Percentiles rank a stretch among this genome's conserved stretches.
phyloP scores from a whole-genome alignment of 2,888 invertebrate genomes.

The Drosophila barbarae region DNA sequence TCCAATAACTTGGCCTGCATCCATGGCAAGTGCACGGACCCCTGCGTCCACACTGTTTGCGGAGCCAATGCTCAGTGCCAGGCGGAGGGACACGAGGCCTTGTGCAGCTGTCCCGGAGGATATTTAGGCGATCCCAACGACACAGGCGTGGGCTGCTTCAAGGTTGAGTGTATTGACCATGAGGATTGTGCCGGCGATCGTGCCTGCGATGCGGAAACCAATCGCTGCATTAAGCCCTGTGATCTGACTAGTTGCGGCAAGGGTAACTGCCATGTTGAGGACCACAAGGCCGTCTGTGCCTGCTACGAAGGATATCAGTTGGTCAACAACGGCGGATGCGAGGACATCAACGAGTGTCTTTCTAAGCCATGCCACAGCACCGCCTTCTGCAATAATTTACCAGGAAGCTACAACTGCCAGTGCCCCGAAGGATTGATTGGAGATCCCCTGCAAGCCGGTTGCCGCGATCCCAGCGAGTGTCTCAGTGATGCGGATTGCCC shows the following conservation, averaged over 20 bases:
- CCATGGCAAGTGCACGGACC: constrained; percentile 89
- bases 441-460: constrained; percentile 86
- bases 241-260: constrained; percentile 88
- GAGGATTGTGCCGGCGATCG: constrained; percentile 88
- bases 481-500: constrained; percentile 90
- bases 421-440: constrained; percentile 90
- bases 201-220: constrained; percentile 86
- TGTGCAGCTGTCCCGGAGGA: constrained; percentile 89
- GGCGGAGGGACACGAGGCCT: constrained; percentile 85
- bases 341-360: constrained; percentile 90
- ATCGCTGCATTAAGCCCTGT: constrained; percentile 92
- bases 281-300: constrained; percentile 87
- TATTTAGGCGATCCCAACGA: constrained; percentile 90
- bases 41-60: constrained; percentile 87
- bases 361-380: constrained; percentile 89
- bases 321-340: constrained; percentile 84
- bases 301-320: constrained; percentile 88
- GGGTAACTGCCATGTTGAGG: constrained; percentile 87
- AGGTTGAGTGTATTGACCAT: constrained; percentile 90
- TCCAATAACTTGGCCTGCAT: constrained; percentile 87
- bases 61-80: constrained; percentile 89
- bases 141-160: constrained; percentile 89
- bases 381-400: constrained; percentile 88
- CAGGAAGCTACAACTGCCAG: constrained; percentile 88
- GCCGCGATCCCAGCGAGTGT: constrained; percentile 91